These are phyloP conservation scores for Oostethus manadensis DNA, from an alignment of 2,113 vertebrate species.

Conservation along the genomic window DNA sequence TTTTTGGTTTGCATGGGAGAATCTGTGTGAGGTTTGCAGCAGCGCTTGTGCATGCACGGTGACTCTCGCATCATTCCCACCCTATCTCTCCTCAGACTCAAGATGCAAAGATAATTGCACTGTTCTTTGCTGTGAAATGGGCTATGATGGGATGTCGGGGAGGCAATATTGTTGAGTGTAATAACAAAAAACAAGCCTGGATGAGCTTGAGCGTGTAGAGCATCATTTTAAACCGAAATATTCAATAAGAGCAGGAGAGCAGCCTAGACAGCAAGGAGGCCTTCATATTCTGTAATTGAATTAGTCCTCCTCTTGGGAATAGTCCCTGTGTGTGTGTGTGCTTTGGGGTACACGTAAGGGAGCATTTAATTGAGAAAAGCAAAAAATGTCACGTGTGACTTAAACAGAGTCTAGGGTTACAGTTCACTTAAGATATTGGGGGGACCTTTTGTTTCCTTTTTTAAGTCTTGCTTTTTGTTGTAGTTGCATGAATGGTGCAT, in stretches of 20 bases:
- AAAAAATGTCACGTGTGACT: not conserved
- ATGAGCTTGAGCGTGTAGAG: not conserved
- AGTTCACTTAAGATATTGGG: not conserved
- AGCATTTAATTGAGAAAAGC: not conserved
- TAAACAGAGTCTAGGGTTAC: too few species aligned
- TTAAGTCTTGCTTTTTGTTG: not conserved
- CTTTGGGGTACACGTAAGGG: not conserved
- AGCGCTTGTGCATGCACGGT: not conserved
- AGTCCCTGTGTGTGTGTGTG: not conserved
- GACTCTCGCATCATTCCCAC: too few species aligned
- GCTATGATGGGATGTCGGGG: constrained; percentile 11
- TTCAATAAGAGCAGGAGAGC: constrained; percentile 2
- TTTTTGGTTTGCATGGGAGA: not conserved
- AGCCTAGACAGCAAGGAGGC: constrained; percentile 6
- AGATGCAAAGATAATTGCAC: constrained; percentile 1
- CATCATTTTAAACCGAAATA: constrained; percentile 8
- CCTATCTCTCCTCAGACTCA: not conserved
- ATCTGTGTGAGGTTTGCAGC: not conserved
- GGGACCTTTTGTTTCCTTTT: not conserved
- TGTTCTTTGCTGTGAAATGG: not conserved
- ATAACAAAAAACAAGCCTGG: constrained; percentile 19
- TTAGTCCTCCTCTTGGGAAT: constrained; percentile 1
- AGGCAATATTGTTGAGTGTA: constrained; percentile 10
- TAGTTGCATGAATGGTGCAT: not conserved
- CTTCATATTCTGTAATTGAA: constrained; percentile 24